These are phyloP conservation scores for Sycobia sp. DNA, from an alignment of 1,140 invertebrate genomes.

Conservation along the genomic window DNA sequence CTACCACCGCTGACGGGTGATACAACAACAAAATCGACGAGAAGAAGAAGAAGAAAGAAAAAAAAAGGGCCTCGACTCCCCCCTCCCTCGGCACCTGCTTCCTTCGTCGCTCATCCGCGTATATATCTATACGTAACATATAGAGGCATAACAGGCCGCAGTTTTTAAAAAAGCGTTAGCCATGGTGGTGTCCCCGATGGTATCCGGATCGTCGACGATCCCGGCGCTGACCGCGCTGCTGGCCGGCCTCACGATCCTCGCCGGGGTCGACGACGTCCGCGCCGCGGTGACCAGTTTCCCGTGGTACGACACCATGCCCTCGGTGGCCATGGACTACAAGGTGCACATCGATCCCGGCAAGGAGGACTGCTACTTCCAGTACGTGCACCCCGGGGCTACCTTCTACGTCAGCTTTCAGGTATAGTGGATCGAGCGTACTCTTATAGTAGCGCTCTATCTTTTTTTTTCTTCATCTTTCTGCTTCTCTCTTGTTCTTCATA, in stretches of 20 bases:
- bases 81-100: too few relatives aligned
- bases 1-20: constrained; percentile 11
- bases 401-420: constrained; percentile 94
- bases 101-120: too few relatives aligned
- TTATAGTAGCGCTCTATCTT: too few relatives aligned
- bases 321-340: constrained; percentile 93
- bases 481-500: too few relatives aligned
- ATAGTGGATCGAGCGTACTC: too few relatives aligned
- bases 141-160: too few relatives aligned
- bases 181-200: background rate
- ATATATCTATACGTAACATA: too few relatives aligned
- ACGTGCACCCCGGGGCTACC: constrained; percentile 87
- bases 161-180: too few relatives aligned
- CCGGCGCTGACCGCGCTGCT: background rate
- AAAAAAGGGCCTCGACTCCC: too few relatives aligned
- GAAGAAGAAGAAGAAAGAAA: too few relatives aligned
- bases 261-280: background rate
- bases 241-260: background rate
- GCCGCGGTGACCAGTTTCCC: constrained; percentile 50
- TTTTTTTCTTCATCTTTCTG: background rate
- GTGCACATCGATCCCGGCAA: constrained; percentile 91
- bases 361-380: constrained; percentile 94
- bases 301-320: constrained; percentile 83
- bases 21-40: too few relatives aligned
- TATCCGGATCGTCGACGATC: background rate